Evolutionary conservation across 1,140 invertebrate genomes (phyloP).

Genomic region (Hestina assimilis): DNA sequence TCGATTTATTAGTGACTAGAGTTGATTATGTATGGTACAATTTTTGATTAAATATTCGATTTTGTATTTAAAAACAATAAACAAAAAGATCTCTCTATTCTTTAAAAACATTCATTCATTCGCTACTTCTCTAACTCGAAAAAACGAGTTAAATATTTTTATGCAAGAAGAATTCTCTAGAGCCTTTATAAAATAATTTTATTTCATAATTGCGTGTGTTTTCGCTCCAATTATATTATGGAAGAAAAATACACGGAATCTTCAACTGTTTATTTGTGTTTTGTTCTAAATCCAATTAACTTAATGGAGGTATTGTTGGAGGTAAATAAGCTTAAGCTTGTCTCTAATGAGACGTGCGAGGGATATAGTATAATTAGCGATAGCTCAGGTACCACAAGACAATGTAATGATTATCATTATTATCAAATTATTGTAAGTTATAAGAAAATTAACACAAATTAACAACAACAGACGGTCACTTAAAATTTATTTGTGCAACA

Average conservation of each 20-base stretch:
- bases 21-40: no score
- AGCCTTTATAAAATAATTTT: background rate
- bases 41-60: no score
- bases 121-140: no score
- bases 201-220: background rate
- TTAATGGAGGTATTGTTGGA: slow-evolving; percentile 7
- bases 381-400: slow-evolving; percentile 7
- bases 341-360: slow-evolving; percentile 11
- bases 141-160: background rate
- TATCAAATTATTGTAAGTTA: no score
- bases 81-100: no score
- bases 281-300: slow-evolving; percentile 9
- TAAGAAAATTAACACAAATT: no score
- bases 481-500: no score
- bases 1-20: no score
- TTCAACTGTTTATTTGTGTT: slow-evolving; percentile 1
- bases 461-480: no score
- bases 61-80: no score
- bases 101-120: no score
- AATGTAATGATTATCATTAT: no score
- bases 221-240: background rate
- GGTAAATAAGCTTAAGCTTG: slow-evolving; percentile 10
- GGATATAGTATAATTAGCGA: slow-evolving; percentile 14
- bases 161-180: background rate
- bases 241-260: background rate